A percentile compares a stretch with the other conserved stretches of the same genome.
Conservation (phyloP, 2,797 vertebrate species). For the Scleropages formosus region DNA sequence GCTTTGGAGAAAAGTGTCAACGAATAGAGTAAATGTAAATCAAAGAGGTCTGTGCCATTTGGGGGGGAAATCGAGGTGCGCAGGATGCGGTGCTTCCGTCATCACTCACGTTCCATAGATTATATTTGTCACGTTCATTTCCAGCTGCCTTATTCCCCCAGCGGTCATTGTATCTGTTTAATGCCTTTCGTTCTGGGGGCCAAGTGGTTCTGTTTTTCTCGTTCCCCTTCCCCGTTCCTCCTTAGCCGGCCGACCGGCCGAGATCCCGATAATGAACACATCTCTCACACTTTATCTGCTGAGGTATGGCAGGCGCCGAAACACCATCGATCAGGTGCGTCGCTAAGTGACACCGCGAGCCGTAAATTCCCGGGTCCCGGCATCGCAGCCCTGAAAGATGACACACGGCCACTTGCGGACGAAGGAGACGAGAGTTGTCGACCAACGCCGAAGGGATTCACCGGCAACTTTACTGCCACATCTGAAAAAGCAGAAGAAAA, state of each 20-base stretch:
- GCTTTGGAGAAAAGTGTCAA: no score
- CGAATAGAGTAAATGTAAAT: no score
- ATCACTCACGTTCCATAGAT: conserved; percentile 4
- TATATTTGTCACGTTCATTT: background rate
- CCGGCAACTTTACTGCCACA: no score
- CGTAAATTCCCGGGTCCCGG: conserved; percentile 17
- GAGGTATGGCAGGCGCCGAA: background rate
- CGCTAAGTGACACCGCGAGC: background rate
- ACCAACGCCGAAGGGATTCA: background rate
- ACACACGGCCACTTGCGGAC: background rate
- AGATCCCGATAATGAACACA: background rate
- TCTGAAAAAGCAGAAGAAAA: no score
- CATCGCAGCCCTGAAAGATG: conserved; percentile 18
- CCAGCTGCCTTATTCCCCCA: background rate
- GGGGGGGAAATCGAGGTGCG: no score
- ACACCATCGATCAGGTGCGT: background rate
- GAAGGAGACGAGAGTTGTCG: background rate
- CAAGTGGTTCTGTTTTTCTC: background rate
- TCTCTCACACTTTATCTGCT: conserved; percentile 28
- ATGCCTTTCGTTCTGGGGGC: background rate
- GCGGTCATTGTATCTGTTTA: background rate
- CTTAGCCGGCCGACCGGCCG: background rate
- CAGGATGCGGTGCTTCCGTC: background rate
- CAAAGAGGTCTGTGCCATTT: background rate
- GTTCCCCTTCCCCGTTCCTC: conserved; percentile 1